A percentile compares a stretch with the other conserved stretches of the same genome.
Conservation (phyloP, 2,888 invertebrate genomes). For the Brassicogethes aeneus region DNA sequence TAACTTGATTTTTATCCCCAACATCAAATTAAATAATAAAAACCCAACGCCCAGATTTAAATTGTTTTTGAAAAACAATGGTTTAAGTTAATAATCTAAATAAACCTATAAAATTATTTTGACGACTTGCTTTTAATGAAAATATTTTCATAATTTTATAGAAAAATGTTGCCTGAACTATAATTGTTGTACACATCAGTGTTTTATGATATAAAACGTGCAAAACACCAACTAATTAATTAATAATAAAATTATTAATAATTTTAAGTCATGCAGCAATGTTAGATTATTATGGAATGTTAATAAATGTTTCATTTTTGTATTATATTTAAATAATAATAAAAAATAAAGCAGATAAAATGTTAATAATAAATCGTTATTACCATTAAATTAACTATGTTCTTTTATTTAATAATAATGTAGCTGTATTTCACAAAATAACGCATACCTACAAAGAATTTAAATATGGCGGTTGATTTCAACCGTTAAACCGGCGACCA, state of each 20-base stretch:
- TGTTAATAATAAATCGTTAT: constrained; percentile 32
- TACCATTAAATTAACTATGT: too few species aligned
- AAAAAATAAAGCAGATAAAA: constrained; percentile 27
- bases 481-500: too few species aligned
- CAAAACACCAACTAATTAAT: constrained; percentile 42
- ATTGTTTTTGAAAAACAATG: too few species aligned
- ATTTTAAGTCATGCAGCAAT: constrained; percentile 32
- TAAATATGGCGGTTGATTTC: too few species aligned
- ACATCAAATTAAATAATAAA: too few species aligned
- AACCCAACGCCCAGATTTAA: too few species aligned
- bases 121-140: neutral
- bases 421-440: too few species aligned
- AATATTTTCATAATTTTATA: neutral
- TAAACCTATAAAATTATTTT: too few species aligned
- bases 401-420: too few species aligned
- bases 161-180: constrained; percentile 30
- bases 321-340: constrained; percentile 22
- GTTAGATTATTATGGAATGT: constrained; percentile 36
- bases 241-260: constrained; percentile 23
- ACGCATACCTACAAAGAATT: too few species aligned
- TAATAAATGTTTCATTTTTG: constrained; percentile 32
- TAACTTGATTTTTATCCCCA: too few species aligned
- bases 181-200: constrained; percentile 37
- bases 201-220: constrained; percentile 37
- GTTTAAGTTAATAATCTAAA: too few species aligned